phyloP scores from a whole-genome alignment of 2,888 invertebrate genomes.

The Apeira syringaria region DNA sequence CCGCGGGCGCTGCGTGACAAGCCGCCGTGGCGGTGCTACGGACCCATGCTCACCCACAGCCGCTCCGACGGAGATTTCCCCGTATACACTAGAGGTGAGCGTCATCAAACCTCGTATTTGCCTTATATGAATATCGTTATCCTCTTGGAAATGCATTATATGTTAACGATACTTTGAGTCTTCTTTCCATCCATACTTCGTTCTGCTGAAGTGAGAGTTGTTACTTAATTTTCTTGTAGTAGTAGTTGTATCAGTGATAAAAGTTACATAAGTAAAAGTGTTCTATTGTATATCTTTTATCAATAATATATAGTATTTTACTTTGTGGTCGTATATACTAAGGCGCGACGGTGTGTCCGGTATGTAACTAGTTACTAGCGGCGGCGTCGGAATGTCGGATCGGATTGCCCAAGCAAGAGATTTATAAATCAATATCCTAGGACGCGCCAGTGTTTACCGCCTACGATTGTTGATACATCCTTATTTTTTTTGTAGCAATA shows the following conservation, averaged over 20 bases:
- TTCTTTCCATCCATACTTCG: no score
- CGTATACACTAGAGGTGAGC: conserved; percentile 90
- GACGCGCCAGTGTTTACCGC: conserved; percentile 43
- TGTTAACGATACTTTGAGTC: no score
- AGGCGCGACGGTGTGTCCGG: conserved; percentile 19
- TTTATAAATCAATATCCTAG: conserved; percentile 56
- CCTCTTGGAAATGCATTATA: no score
- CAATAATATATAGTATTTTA: neutral
- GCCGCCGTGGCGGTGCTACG: conserved; percentile 85
- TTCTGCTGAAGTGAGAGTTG: no score
- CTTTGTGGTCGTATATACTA: neutral
- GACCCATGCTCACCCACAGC: conserved; percentile 92
- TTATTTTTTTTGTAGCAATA: conserved; percentile 11
- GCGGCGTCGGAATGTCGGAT: conserved; percentile 43
- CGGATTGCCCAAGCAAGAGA: conserved; percentile 41
- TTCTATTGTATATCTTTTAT: neutral
- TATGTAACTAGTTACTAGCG: conserved; percentile 37
- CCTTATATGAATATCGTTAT: neutral
- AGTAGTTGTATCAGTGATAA: no score
- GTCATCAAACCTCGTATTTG: conserved; percentile 13
- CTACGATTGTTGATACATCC: conserved; percentile 23
- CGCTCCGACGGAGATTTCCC: conserved; percentile 94
- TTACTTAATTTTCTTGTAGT: no score
- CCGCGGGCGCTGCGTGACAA: conserved; percentile 76
- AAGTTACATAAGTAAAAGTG: no score